Conservation (phyloP, 1,140 invertebrate species). For the Drosophila baimaii region DNA sequence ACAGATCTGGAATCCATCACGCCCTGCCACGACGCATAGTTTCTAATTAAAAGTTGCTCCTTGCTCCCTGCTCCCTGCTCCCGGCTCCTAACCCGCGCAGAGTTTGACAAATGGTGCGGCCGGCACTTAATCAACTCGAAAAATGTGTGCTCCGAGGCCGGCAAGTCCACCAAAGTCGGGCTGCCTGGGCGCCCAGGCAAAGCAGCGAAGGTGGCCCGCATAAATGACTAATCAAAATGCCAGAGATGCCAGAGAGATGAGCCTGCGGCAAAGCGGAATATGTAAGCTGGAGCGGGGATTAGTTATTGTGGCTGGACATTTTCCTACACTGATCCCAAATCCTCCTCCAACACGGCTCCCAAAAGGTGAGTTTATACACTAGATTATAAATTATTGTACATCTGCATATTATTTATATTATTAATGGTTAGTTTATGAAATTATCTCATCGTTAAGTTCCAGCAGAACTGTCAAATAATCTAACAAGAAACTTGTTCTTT, state of each 20-base stretch:
- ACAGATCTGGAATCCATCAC: conserved; percentile 25
- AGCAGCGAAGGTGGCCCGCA: background rate
- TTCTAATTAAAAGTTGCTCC: conserved; percentile 65
- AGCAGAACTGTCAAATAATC: too few species aligned
- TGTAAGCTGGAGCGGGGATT: background rate
- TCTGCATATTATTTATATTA: too few species aligned
- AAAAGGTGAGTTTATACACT: background rate
- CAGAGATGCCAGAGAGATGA: conserved; percentile 14
- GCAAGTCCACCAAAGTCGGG: background rate
- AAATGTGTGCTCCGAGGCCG: conserved; percentile 9
- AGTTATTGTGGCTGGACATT: background rate
- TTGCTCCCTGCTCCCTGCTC: too few species aligned
- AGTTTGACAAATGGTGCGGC: conserved; percentile 56
- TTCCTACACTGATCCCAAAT: background rate
- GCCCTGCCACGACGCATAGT: conserved; percentile 51
- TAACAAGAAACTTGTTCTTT: too few species aligned
- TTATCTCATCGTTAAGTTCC: too few species aligned
- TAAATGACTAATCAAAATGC: conserved; percentile 39
- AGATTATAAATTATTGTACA: too few species aligned
- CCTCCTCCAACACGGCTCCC: too few species aligned
- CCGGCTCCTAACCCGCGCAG: too few species aligned
- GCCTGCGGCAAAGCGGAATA: background rate
- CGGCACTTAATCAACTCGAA: conserved; percentile 48
- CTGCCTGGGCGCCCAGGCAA: too few species aligned
- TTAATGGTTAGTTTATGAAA: too few species aligned